phyloP scores from a whole-genome alignment of 1,140 invertebrate species.

The Cotesia vestalis region DNA sequence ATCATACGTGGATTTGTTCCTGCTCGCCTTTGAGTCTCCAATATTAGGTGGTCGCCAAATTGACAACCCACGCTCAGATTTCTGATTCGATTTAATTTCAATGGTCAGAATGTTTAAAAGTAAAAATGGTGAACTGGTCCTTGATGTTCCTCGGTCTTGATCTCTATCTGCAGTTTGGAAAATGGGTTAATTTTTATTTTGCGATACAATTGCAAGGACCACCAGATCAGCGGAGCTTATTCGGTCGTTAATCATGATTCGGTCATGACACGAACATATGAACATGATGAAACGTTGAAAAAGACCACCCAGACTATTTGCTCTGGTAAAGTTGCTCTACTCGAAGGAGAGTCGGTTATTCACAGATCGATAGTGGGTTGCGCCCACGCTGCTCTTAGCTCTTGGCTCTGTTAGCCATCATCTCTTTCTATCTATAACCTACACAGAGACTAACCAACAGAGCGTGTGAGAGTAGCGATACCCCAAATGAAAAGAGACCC shows the following conservation, averaged over 20 bases:
- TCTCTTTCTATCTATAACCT: conserved; percentile 27
- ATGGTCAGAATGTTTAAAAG: too few species aligned
- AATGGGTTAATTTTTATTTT: too few species aligned
- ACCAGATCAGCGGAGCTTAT: too few species aligned
- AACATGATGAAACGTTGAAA: conserved; percentile 52
- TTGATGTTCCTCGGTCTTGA: background rate
- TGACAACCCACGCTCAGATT: too few species aligned
- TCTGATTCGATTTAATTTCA: too few species aligned
- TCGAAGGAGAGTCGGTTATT: conserved; percentile 47
- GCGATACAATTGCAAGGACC: too few species aligned
- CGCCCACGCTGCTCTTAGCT: conserved; percentile 52
- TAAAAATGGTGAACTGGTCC: too few species aligned
- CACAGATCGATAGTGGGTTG: conserved; percentile 57
- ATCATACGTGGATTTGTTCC: background rate
- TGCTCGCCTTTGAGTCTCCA: background rate
- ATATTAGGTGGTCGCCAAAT: too few species aligned
- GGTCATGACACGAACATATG: conserved; percentile 56
- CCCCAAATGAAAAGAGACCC: conserved; percentile 35
- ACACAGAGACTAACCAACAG: conserved; percentile 7
- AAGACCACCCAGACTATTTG: conserved; percentile 60
- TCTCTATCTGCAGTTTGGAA: background rate
- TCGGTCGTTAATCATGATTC: background rate
- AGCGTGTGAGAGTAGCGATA: conserved; percentile 1
- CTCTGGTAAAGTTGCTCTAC: conserved; percentile 51
- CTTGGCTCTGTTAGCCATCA: conserved; percentile 25